Evolutionary conservation across 2,888 invertebrate species (phyloP).

Genomic region (Lamellibrachia satsuma): DNA sequence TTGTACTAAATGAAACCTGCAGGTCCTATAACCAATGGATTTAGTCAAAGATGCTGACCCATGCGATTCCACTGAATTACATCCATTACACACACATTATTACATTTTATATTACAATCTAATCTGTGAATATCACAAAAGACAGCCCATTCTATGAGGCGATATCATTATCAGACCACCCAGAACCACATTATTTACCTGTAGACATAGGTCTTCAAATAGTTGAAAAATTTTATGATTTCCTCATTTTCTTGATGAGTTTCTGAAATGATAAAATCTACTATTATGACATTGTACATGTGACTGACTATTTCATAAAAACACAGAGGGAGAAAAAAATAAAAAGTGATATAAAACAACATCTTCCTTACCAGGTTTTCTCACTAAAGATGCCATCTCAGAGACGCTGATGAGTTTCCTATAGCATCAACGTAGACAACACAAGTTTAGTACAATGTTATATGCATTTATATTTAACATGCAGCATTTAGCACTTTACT

Average conservation of each 20-base stretch:
- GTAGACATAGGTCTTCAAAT: slow-evolving; percentile 1
- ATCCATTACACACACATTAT: background rate
- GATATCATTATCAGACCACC: background rate
- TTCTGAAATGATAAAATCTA: background rate
- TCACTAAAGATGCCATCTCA: background rate
- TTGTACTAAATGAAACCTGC: too few species aligned
- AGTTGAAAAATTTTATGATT: slow-evolving; percentile 2
- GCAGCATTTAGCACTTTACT: background rate
- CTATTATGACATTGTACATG: background rate
- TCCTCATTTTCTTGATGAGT: background rate
- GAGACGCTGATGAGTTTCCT: background rate
- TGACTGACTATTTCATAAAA: background rate
- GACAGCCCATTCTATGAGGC: background rate
- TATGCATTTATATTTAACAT: background rate
- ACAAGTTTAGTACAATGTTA: background rate
- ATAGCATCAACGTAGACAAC: background rate
- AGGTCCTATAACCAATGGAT: too few species aligned
- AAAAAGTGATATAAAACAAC: background rate
- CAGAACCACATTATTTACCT: background rate
- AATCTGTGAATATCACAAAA: background rate
- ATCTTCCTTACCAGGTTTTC: background rate
- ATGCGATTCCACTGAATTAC: background rate
- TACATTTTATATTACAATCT: background rate
- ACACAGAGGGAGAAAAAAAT: background rate
- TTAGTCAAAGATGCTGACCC: background rate